Base-by-base conservation (phyloP, 2,113 vertebrate species). In the Erythrolamprus reginae region DNA sequence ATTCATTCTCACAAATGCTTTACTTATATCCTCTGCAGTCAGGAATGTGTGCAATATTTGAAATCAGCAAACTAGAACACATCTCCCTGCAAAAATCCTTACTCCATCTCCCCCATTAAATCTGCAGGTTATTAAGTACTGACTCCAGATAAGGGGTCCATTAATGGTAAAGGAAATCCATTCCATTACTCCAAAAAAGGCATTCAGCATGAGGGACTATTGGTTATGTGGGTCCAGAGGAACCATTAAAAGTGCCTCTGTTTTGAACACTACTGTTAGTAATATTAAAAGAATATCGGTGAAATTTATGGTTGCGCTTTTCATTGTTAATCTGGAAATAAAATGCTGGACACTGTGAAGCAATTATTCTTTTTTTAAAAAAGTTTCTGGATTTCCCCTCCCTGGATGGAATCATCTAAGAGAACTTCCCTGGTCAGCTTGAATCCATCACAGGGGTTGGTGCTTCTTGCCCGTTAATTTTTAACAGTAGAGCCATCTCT, bases 391-490 rank as follows among this genome's bases (percentile, higher is more conserved):
- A 65, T 65, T 65, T n/a, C 15, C 12, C 24, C 53, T 45, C 5
- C 26, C n/a, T 50, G 24, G 33, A 33, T 89, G 15, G 24, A 42
- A 82, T 52, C 15, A 19, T 52, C 23, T 55, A 48, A 23, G 82
- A 45, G 23, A 10, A 15, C 21, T 38, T 58, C 53, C 26, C 0
- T 10, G 26, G 52, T 48, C 48, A 33, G 33, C 61, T 52, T 89
- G 89, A 90, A 90, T 61, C 61, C 19, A 90, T 15, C 15, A 19
- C 56, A 42, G 45, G 47, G 10, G 56, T 0, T 93, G 82, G 89
- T 85, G 87, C 92, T 93, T 94, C 92, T 94, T 86, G 23, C 45
- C 45, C 89, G 90, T 93, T 92, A 92, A 94, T 95, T 95, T 51
- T 90, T 33, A 92, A 91, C 92, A 95, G 93, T 91, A 94, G 93